These are phyloP conservation scores for Nephrotoma guestfalica DNA, from an alignment of 2,888 invertebrate genomes.

Conservation along the genomic window DNA sequence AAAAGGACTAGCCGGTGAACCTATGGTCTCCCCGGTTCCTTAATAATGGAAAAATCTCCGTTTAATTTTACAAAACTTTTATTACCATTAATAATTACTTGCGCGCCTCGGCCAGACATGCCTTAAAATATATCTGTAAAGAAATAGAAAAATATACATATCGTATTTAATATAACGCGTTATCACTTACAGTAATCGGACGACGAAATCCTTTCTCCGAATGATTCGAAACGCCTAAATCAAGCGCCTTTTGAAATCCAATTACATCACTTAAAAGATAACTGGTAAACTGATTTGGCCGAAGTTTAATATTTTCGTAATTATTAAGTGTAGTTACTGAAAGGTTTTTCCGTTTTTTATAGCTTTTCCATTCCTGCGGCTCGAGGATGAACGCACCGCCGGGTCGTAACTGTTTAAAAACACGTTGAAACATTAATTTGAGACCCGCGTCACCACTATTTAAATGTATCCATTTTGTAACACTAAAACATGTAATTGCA, in stretches of 20 bases:
- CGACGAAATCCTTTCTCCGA: constrained; percentile 47
- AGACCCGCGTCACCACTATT: constrained; percentile 78
- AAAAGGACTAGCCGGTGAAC: constrained; percentile 53
- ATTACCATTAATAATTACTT: neutral
- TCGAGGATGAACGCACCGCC: constrained; percentile 71
- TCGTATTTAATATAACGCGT: neutral
- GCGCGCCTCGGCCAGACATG: neutral
- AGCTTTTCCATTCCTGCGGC: constrained; percentile 69
- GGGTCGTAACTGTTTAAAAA: constrained; percentile 57
- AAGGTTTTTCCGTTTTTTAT: constrained; percentile 53
- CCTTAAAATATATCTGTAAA: neutral
- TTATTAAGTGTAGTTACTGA: constrained; percentile 34
- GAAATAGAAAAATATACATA: neutral
- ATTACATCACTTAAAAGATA: constrained; percentile 50
- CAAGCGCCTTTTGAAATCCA: constrained; percentile 47
- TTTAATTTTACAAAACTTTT: neutral
- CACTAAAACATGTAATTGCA: constrained; percentile 65
- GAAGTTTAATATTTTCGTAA: constrained; percentile 43
- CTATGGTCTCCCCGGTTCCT: constrained; percentile 46
- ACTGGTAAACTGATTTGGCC: constrained; percentile 52
- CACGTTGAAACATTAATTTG: constrained; percentile 63
- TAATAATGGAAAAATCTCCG: constrained; percentile 12
- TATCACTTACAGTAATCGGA: constrained; percentile 34
- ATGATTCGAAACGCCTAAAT: constrained; percentile 46
- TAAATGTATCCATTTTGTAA: constrained; percentile 85